These are phyloP conservation scores for Lota lota DNA, from an alignment of 2,113 vertebrate species.

Conservation along the genomic window DNA sequence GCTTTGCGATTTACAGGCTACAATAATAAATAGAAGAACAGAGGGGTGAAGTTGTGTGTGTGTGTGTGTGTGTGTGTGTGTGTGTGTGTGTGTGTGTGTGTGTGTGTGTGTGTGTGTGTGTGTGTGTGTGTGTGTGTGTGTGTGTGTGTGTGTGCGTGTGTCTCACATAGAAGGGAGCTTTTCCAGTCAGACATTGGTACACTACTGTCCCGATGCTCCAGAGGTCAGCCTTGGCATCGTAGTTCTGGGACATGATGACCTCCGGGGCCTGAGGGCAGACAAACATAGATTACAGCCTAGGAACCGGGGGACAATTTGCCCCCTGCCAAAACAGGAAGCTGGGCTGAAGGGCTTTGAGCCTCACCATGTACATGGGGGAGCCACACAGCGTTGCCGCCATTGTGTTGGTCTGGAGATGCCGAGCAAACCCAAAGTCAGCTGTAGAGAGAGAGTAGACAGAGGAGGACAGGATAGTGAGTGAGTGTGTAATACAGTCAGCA, in stretches of 20 bases:
- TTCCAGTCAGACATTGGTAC: constrained; percentile 95
- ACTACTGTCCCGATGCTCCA: constrained; percentile 98
- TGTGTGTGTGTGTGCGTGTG: neutral
- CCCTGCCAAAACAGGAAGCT: neutral
- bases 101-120: too few relatives aligned
- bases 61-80: too few relatives aligned
- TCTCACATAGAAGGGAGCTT: constrained; percentile 91
- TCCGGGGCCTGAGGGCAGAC: constrained; percentile 84
- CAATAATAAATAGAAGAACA: too few relatives aligned
- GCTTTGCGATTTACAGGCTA: too few relatives aligned
- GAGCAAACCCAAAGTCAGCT: constrained; percentile 97
- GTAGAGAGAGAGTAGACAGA: constrained; percentile 18
- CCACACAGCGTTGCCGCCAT: constrained; percentile 96
- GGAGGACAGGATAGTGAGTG: neutral
- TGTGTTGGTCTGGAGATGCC: constrained; percentile 91
- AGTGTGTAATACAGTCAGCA: too few relatives aligned
- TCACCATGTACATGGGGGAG: constrained; percentile 98
- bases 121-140: constrained; percentile 2
- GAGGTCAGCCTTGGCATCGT: constrained; percentile 95
- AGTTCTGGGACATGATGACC: constrained; percentile 97
- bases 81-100: too few relatives aligned
- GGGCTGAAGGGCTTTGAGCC: constrained; percentile 29
- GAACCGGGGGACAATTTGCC: neutral
- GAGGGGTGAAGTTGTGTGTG: too few relatives aligned
- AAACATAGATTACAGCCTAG: constrained; percentile 25